Evolutionary conservation across 2,113 vertebrate genomes (phyloP).

Genomic region (Austrofundulus limnaeus): DNA sequence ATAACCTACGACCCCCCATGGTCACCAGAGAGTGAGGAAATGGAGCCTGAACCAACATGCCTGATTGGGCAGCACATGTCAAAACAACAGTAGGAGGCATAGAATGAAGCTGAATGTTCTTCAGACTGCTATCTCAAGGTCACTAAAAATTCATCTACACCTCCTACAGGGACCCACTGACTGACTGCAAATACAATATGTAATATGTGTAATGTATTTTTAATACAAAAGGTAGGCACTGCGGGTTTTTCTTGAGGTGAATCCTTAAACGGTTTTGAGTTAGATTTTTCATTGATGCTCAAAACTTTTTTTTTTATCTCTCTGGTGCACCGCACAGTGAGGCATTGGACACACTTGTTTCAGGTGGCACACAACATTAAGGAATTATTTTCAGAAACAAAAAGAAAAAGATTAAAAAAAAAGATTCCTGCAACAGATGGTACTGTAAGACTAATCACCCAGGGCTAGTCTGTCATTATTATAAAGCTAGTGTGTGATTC

Average conservation of each 20-base stretch:
- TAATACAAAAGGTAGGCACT: constrained; percentile 25
- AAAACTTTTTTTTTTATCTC: constrained; percentile 4
- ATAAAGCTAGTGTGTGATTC: neutral
- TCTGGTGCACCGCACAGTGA: too few species aligned
- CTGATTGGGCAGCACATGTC: constrained; percentile 67
- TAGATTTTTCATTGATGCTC: neutral
- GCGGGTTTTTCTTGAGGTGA: constrained; percentile 1
- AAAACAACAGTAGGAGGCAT: constrained; percentile 60
- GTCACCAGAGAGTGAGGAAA: constrained; percentile 62
- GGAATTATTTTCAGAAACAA: neutral
- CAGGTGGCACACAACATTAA: neutral
- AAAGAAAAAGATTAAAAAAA: too few species aligned
- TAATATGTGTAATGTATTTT: constrained; percentile 50
- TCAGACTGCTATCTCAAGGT: constrained; percentile 63
- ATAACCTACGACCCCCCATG: constrained; percentile 46
- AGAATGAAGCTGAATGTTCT: constrained; percentile 57
- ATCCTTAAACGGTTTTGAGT: constrained; percentile 7
- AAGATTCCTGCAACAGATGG: neutral
- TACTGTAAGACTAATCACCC: neutral
- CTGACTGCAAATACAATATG: constrained; percentile 43
- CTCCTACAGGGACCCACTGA: constrained; percentile 55
- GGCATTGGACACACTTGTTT: too few species aligned
- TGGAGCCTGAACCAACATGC: constrained; percentile 60
- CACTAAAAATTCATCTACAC: constrained; percentile 49
- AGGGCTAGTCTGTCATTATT: neutral